Percentiles rank a stretch among this genome's conserved stretches.
phyloP scores from a whole-genome alignment of 2,888 invertebrate genomes.

The Tinea pellionella region DNA sequence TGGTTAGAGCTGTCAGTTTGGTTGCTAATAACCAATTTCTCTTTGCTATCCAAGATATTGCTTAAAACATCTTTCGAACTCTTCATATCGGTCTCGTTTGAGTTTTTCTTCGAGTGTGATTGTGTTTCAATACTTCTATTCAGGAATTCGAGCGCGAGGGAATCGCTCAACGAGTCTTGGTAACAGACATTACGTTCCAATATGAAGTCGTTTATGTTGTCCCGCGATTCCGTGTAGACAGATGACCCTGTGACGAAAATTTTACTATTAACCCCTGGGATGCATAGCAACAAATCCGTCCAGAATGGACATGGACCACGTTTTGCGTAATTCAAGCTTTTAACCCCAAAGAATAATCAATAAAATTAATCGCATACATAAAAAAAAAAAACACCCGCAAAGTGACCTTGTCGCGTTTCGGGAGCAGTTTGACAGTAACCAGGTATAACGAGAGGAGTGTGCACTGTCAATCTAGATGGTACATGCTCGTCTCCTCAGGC shows the following conservation, averaged over 20 bases:
- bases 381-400: too few relatives aligned
- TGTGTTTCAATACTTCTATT: constrained; percentile 53
- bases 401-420: too few relatives aligned
- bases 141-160: constrained; percentile 49
- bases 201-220: constrained; percentile 57
- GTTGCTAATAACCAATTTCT: constrained; percentile 40
- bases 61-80: constrained; percentile 49
- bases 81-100: constrained; percentile 46
- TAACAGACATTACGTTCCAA: constrained; percentile 61
- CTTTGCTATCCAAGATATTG: constrained; percentile 45
- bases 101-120: constrained; percentile 39
- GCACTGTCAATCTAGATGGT: too few relatives aligned
- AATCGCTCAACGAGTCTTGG: constrained; percentile 60
- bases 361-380: too few relatives aligned
- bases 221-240: constrained; percentile 52
- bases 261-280: too few relatives aligned
- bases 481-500: too few relatives aligned
- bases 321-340: too few relatives aligned
- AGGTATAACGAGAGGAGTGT: too few relatives aligned
- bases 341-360: too few relatives aligned
- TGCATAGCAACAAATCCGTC: too few relatives aligned
- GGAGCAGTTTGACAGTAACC: too few relatives aligned
- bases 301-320: too few relatives aligned
- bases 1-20: constrained; percentile 42
- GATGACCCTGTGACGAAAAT: constrained; percentile 41